phyloP scores from a whole-genome alignment of 2,113 vertebrate genomes.

The Ascaphus truei region DNA sequence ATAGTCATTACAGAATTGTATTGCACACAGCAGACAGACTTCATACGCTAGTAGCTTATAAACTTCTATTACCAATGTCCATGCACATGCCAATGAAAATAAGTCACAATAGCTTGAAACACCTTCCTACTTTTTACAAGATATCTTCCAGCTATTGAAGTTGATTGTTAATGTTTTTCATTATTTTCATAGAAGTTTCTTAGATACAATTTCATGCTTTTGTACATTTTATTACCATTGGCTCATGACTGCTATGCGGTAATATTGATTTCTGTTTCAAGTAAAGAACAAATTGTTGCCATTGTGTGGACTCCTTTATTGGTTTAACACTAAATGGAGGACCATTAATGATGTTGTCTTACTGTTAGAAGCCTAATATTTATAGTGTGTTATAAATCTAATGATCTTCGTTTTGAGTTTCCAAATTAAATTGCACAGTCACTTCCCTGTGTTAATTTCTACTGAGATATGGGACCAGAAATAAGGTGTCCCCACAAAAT shows the following conservation, averaged over 20 bases:
- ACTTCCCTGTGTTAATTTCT: no score
- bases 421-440: no score
- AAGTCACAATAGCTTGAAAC: conserved; percentile 31
- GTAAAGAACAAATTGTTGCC: conserved; percentile 30
- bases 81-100: conserved; percentile 40
- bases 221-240: conserved; percentile 46
- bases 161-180: not conserved
- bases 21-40: conserved; percentile 36
- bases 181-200: conserved; percentile 36
- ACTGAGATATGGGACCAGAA: no score
- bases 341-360: conserved; percentile 2
- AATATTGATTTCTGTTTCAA: conserved; percentile 54
- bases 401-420: not conserved
- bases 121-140: conserved; percentile 22
- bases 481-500: no score
- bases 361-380: not conserved
- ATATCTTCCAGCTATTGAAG: conserved; percentile 23
- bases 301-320: conserved; percentile 38
- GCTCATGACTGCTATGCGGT: conserved; percentile 45
- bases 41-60: conserved; percentile 40
- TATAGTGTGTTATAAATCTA: no score
- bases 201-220: conserved; percentile 59
- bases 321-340: not conserved
- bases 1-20: conserved; percentile 36
- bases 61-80: conserved; percentile 33